Conservation (phyloP, 2,113 vertebrate genomes). For the Apteryx mantelli region DNA sequence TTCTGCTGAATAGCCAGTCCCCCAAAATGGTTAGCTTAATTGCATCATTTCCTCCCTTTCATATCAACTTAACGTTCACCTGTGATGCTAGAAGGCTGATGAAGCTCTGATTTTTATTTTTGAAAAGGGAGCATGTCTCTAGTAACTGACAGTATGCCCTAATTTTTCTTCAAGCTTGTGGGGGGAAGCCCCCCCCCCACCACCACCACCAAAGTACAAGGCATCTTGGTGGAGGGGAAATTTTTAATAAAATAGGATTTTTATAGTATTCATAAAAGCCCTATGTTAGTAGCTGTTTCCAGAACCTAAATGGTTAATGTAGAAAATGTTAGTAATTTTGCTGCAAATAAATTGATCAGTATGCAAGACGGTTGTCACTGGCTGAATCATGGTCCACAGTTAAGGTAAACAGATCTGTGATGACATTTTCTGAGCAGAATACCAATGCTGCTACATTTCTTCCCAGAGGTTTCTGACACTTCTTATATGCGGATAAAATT, state of each 20-base stretch:
- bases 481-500: constrained; percentile 66
- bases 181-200: background rate
- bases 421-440: constrained; percentile 84
- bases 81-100: background rate
- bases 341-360: constrained; percentile 82
- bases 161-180: background rate
- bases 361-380: constrained; percentile 80
- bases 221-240: background rate
- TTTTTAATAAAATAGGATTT: background rate
- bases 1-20: background rate
- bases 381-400: constrained; percentile 83
- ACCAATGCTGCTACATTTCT: constrained; percentile 76
- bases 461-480: constrained; percentile 77
- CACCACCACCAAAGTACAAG: background rate
- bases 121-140: background rate
- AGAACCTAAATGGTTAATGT: constrained; percentile 75
- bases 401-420: constrained; percentile 85
- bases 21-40: background rate
- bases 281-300: constrained; percentile 33
- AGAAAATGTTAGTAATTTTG: constrained; percentile 72
- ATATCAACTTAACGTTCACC: background rate
- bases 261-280: background rate
- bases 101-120: constrained; percentile 26
- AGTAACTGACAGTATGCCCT: background rate
- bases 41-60: background rate